Base-by-base conservation (phyloP, 2,888 invertebrate genomes). In the Arge pagana region DNA sequence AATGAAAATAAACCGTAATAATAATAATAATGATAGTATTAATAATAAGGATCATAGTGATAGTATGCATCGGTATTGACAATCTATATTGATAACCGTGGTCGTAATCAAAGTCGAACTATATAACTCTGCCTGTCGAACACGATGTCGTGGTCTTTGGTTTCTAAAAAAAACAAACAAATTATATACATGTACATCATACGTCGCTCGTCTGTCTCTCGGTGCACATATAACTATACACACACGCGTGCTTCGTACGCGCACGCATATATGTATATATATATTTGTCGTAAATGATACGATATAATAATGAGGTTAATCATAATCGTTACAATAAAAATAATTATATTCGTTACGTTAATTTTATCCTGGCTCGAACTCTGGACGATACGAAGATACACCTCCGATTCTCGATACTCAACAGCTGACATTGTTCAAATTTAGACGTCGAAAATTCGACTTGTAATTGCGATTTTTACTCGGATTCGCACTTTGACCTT, bases 1-100 rank as follows among this genome's bases (percentile, higher is more conserved):
- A 48, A 33, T 13, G 13, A 39, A 58, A 57, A 55, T 56, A 61
- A 55, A 31, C 64, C 54, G 52, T 60, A 51, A 61, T 48, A 52
- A 53, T 61, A 63, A 62, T 61, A 58, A 50, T 59, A 62, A 65
- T 63, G 60, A 62, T 11, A 37, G 23, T 37, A 37, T 21, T 37
- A 11, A 37, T 37, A n/a, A 11, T 37, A 6, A 31, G n/a, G 5
- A 26, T 26, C 13, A 31, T n/a, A 11, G 11, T 31, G n/a, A 10
- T 31, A 2, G 13, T 31, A 6, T 11, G n/a, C 1, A 31, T 31
- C 33, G 33, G 11, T 13, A 8, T 31, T 6, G 10, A 31, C n/a
- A 31, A n/a, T 10, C 4, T 31, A 31, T n/a, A 31, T 8, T 6
- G 4, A 26, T 40, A 42, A 30, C n/a, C 8, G 30, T 42, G 11